A percentile compares a stretch with the other conserved stretches of the same genome.
Conservation (phyloP, 2,888 invertebrate genomes). For the Scaptomyza tumidula region DNA sequence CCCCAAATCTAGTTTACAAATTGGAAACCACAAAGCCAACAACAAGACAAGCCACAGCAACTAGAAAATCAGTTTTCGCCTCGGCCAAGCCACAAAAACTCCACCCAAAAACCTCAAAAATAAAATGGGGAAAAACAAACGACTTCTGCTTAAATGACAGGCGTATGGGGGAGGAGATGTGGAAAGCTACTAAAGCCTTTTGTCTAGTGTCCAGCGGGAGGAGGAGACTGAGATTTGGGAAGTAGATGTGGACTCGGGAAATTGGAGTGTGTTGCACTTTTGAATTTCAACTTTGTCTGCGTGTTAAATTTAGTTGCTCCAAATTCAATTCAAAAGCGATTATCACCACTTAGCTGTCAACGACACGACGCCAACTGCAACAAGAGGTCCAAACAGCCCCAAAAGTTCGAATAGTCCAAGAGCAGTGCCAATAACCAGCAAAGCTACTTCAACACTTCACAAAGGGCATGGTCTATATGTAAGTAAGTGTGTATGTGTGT, state of each 20-base stretch:
- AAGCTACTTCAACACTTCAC: slow-evolving; percentile 65
- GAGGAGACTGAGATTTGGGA: slow-evolving; percentile 1
- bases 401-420: slow-evolving; percentile 12
- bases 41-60: slow-evolving; percentile 59
- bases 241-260: slow-evolving; percentile 2
- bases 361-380: slow-evolving; percentile 67
- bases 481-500: background rate
- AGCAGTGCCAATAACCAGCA: slow-evolving; percentile 59
- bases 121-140: slow-evolving; percentile 20
- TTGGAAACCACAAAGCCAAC: slow-evolving; percentile 67
- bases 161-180: background rate
- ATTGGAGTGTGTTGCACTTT: slow-evolving; percentile 67
- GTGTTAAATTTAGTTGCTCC: slow-evolving; percentile 67
- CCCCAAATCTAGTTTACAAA: slow-evolving; percentile 70
- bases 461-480: slow-evolving; percentile 33
- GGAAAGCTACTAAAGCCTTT: slow-evolving; percentile 24
- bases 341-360: slow-evolving; percentile 80
- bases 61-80: slow-evolving; percentile 56
- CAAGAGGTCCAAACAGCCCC: slow-evolving; percentile 41
- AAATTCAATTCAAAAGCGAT: slow-evolving; percentile 80
- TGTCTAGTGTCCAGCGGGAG: slow-evolving; percentile 48
- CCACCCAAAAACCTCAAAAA: slow-evolving; percentile 20
- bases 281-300: slow-evolving; percentile 72
- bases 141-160: slow-evolving; percentile 17
- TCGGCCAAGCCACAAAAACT: slow-evolving; percentile 60